A percentile compares a stretch with the other conserved stretches of the same genome.
Conservation (phyloP, 1,140 invertebrate species). For the Drosophila melanica region DNA sequence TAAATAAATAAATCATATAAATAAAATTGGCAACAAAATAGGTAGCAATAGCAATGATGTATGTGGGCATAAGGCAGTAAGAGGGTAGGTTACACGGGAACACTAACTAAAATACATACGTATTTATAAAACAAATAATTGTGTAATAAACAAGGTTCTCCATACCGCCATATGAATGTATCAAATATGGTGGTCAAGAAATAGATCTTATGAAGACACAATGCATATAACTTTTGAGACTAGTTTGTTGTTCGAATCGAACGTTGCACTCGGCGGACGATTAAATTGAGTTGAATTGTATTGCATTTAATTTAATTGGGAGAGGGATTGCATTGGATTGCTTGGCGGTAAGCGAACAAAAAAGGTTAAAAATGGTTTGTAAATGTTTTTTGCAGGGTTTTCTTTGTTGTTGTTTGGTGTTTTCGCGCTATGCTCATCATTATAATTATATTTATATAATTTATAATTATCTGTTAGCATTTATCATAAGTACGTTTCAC, state of each 20-base stretch:
- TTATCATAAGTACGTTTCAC: constrained; percentile 80
- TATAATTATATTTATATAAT: constrained; percentile 15
- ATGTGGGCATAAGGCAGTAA: constrained; percentile 11
- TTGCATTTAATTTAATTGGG: constrained; percentile 17
- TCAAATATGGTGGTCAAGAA: constrained; percentile 22
- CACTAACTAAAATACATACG: constrained; percentile 40
- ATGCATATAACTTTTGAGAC: constrained; percentile 61
- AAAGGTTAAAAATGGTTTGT: neutral
- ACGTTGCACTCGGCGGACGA: constrained; percentile 2
- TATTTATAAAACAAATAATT: constrained; percentile 13
- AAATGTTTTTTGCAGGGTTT: constrained; percentile 1
- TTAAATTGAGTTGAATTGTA: constrained; percentile 19
- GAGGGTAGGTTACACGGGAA: constrained; percentile 1
- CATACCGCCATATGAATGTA: constrained; percentile 18
- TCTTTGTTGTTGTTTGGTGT: constrained; percentile 25
- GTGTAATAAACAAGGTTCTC: constrained; percentile 13
- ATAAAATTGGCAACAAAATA: constrained; percentile 74
- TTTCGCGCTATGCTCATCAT: constrained; percentile 30
- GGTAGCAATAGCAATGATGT: constrained; percentile 21
- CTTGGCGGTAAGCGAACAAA: neutral
- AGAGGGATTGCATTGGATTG: neutral
- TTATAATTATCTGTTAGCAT: constrained; percentile 66
- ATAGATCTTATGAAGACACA: neutral
- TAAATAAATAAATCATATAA: constrained; percentile 76
- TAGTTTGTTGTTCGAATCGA: constrained; percentile 51